Base-by-base conservation (phyloP, 2,113 vertebrate genomes). In the Toxotes chatareus region DNA sequence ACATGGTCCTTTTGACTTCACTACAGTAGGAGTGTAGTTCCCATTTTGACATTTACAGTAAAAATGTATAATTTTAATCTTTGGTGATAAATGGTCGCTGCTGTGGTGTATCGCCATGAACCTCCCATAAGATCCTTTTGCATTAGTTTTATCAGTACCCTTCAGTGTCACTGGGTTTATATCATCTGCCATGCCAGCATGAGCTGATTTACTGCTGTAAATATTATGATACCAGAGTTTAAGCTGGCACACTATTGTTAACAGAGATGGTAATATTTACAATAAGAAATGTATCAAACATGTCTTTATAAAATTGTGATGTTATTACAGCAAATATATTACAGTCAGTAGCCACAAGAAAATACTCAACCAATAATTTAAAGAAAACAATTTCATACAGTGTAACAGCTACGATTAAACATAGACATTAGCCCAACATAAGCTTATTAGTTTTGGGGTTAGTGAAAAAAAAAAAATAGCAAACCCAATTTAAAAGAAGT, bases 281-380 rank as follows among this genome's bases (percentile, higher is more conserved):
- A 38, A 7, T 63, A 66, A 10, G 27, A 79, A 74, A 74, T 64
- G 27, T 65, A 46, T 82, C 55, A 59, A 64, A 60, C 4, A 44
- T 5, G 0, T 38, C 13, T 2, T 59, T 31, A 68, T 69, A 53
- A 62, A 68, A 55, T 17, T 21, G 23, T 70, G 32, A 74, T 46
- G 1, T 46, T 27, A 65, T 60, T 57, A 60, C 42, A 69, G 60
- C 75, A 68, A 61, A 61, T 61, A 0, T 1, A 47, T 40, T 5
- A 76, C 60, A 76, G 34, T n/a, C 60, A 71, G 23, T 40, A 44
- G 8, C 27, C 56, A 73, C 44, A 68, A 59, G 8, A 56, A 38
- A 44, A 34, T 65, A 13, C 9, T 36, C 27, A 27, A 27, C 27
- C 27, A 61, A 32, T 55, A n/a, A 38, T 19, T 40, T 7, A 44